Conservation (phyloP, 1,140 invertebrate species). For the Euura saliciscinereae region DNA sequence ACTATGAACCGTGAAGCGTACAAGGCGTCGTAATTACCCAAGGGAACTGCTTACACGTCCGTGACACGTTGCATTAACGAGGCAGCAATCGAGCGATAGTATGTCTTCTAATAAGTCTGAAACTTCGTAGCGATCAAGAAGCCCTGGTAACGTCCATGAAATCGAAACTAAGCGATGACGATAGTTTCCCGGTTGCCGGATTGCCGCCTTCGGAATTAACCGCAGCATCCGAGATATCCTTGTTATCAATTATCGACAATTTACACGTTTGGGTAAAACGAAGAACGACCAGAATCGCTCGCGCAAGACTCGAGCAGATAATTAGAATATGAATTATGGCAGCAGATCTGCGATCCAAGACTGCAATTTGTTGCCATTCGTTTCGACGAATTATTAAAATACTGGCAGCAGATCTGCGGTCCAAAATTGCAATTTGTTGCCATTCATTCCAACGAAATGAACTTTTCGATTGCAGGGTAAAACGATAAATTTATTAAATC, state of each 20-base stretch:
- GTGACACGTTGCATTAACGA: constrained; percentile 1
- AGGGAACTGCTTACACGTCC: background rate
- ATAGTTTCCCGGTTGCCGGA: background rate
- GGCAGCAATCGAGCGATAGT: background rate
- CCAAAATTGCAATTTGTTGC: too few species aligned
- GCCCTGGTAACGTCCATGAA: background rate
- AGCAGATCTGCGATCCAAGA: too few species aligned
- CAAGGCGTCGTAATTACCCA: constrained; percentile 2
- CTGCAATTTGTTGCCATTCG: too few species aligned
- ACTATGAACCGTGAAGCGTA: background rate
- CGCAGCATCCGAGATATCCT: background rate
- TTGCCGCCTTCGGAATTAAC: background rate
- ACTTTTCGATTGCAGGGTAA: background rate
- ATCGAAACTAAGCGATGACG: background rate
- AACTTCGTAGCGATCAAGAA: background rate
- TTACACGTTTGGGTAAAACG: background rate
- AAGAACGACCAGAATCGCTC: background rate
- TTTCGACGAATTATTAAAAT: too few species aligned
- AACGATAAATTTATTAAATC: constrained; percentile 7
- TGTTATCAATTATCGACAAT: background rate
- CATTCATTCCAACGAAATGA: background rate
- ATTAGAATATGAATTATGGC: too few species aligned
- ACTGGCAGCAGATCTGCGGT: too few species aligned
- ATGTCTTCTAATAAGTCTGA: constrained; percentile 1
- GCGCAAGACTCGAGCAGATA: background rate